Evolutionary conservation across 2,113 vertebrate species (phyloP), one percentile per base, ranked within the genome.

Genomic region (Melospiza georgiana): DNA sequence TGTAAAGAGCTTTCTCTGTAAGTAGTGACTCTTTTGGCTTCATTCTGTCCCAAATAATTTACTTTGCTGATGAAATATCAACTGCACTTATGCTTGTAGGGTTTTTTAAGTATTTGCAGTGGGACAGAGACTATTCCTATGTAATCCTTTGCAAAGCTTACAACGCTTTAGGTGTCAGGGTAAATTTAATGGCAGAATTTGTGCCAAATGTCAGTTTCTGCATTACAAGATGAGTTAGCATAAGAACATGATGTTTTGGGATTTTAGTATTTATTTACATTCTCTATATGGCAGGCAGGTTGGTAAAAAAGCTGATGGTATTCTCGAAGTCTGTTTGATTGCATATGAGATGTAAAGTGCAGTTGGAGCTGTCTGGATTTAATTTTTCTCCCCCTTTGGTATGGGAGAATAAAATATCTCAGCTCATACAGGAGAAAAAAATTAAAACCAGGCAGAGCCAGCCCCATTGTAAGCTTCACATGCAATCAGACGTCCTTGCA

Each of bases 391-490:
- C 52, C 25, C 33, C 39, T 94, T 96, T 84, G 74, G 89, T 95
- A 90, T 80, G 91, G 92, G 72, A 94, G 95, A 97, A 94, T 97
- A 98, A 98, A 97, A 96, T 93, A 97, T 97, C 95, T 96, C 91
- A 85, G 87, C 57, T 95, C 83, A 91, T 95, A 91, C 46, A 51
- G 90, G 95, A 96, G 90, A 96, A 90, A 96, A 97, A 98, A 98
- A 98, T 97, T 96, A 97, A 97, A 98, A 97, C 94, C 97, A 98
- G 98, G 97, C 91, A 95, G 89, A 89, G 90, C 89, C 80, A 94
- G 83, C 68, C 35, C 93, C 94, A 97, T 95, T 97, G 97, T 95
- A 96, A 97, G 86, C 97, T 96, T 98, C 94, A 96, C 92, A 98
- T 97, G 96, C 88, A 96, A 95, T 97, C 77, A 72, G 95, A 96